A percentile compares a stretch with the other conserved stretches of the same genome.
Evolutionary conservation across 2,888 invertebrate species (phyloP).

Genomic region (Poecilobothrus nobilitatus): DNA sequence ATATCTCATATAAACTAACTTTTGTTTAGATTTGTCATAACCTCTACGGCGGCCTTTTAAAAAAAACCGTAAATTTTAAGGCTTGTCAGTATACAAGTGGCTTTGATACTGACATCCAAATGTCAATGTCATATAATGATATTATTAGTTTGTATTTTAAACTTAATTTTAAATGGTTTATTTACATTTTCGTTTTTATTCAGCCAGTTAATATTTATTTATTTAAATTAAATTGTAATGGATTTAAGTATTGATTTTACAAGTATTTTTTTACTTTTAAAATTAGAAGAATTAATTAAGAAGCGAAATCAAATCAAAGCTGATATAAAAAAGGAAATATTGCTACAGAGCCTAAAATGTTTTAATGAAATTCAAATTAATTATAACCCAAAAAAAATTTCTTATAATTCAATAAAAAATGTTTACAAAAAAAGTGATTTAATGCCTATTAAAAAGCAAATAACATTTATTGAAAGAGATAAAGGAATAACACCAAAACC

Average conservation of each 20-base stretch:
- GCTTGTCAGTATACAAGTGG: too few relatives aligned
- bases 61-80: too few relatives aligned
- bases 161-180: too few relatives aligned
- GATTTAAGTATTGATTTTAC: neutral
- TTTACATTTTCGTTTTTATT: too few relatives aligned
- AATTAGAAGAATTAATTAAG: neutral
- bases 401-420: neutral
- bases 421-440: neutral
- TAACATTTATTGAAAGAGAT: neutral
- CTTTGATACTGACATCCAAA: too few relatives aligned
- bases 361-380: neutral
- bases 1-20: too few relatives aligned
- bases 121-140: too few relatives aligned
- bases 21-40: too few relatives aligned
- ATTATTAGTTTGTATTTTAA: too few relatives aligned
- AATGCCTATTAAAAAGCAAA: neutral
- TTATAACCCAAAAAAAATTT: neutral
- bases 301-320: neutral
- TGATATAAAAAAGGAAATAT: neutral
- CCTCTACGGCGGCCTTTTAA: too few relatives aligned
- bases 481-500: neutral
- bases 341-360: neutral
- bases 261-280: neutral
- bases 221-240: too few relatives aligned
- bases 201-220: too few relatives aligned